Evolutionary conservation across 2,797 vertebrate species (phyloP), one percentile per base, ranked within the genome.

Genomic region (Galaxias olidus): DNA sequence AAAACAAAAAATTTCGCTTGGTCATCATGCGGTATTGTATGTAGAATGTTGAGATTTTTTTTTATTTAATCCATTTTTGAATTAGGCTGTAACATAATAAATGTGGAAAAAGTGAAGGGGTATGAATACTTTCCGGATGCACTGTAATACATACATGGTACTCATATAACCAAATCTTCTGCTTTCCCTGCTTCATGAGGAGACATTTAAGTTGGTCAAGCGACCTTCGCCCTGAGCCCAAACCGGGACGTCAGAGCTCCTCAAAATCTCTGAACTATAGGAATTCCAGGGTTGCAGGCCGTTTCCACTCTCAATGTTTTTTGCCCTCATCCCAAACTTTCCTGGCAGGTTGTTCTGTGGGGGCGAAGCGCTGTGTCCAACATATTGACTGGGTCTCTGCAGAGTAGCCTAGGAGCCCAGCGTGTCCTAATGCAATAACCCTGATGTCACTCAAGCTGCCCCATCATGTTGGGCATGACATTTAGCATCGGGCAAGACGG

Each of bases 401-500:
- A 14, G 64, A 81, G 71, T 80, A 70, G 84, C 86, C 86, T 78
- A 76, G 75, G 75, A 88, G 86, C 86, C 76, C 84, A 82, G 86
- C 85, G 80, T 58, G 85, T 87, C 89, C 82, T 83, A 71, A 74
- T 74, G 71, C 81, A 74, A 85, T 86, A 87, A 62, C 78, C 78
- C 63, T 75, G 72, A 82, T 85, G 86, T 87, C 90, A 87, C 72
- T 89, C 89, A 87, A 83, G 65, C 67, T 45, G 18, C 74, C 81
- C 80, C 76, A 80, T 87, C 87, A 84, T 60, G 74, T 82, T 74
- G 76, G 77, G 63, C 86, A 75, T 91, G 89, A 90, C 90, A 91
- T 91, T 91, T 90, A 86, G 85, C 87, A 87, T 87, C 86, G 82
- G 85, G 83, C 63, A 76, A 87, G 81, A 75, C 82, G 64, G 76